These are phyloP conservation scores for Vandiemenella viatica DNA, from an alignment of 2,888 invertebrate species.

Conservation along the genomic window DNA sequence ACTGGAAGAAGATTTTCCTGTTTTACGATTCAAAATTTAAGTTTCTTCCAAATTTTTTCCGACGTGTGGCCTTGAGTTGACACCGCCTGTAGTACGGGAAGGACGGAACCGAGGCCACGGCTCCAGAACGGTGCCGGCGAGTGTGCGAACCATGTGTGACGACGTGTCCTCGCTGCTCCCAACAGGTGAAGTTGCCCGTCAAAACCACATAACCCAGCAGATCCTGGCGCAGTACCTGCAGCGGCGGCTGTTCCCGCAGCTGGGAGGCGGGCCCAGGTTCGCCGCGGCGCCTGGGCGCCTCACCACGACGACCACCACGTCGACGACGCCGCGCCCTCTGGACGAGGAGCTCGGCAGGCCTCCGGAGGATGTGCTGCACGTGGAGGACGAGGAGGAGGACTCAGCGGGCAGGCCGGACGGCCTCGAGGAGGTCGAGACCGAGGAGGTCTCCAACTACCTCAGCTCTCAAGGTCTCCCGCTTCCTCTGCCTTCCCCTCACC, in stretches of 20 bases:
- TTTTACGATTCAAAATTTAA: too few species aligned
- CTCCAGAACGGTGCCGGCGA: neutral
- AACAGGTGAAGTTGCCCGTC: constrained; percentile 46
- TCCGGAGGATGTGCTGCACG: neutral
- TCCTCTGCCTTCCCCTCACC: neutral
- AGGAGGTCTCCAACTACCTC: constrained; percentile 27
- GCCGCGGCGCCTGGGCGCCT: neutral
- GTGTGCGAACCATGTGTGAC: too few species aligned
- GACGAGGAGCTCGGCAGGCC: neutral
- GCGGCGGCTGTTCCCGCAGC: constrained; percentile 46
- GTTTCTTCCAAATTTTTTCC: neutral
- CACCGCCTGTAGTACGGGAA: too few species aligned
- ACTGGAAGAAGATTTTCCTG: too few species aligned
- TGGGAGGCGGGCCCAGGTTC: constrained; percentile 17
- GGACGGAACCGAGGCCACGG: neutral
- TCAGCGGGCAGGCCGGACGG: constrained; percentile 14
- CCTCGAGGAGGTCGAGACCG: neutral
- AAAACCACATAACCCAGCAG: constrained; percentile 62
- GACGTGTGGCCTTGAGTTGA: neutral
- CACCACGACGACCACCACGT: constrained; percentile 1
- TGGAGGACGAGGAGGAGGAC: constrained; percentile 20
- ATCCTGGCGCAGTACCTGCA: constrained; percentile 59
- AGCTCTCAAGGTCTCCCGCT: constrained; percentile 8
- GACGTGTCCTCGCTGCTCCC: neutral
- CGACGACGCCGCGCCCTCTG: neutral